Base-by-base conservation (phyloP, 53 echinoderm and acorn worm genomes). In the Patiria pectinifera region DNA sequence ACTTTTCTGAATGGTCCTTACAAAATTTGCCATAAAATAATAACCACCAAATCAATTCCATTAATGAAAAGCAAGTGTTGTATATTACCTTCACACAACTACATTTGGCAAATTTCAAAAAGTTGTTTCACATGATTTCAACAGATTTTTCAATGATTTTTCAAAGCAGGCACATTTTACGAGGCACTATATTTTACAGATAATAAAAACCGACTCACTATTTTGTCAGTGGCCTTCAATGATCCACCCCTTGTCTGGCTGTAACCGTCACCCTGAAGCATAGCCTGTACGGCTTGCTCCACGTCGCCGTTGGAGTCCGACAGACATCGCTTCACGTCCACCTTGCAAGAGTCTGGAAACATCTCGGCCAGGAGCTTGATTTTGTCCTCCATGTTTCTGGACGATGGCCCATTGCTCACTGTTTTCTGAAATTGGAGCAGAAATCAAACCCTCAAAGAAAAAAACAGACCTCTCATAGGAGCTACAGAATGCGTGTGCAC, bases 271-370 rank as follows among this genome's bases (percentile, higher is more conserved):
- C 53, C n/a, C 19, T 92, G 22, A 9, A 95, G 89, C 87, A 97
- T 85, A 21, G 94, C 81, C 62, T 97, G 97, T 26, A 91, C 93
- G 15, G 97, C 97, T 24, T 83, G 93, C 76, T 96, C 97, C 83
- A 94, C 5, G 22, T 96, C 94, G 6, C 96, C 97, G 3, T 96
- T 92, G 45, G 93, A 86, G 18, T 95, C 91, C 24, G 94, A 86
- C 25, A 97, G 87, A 92, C 97, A 96, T 59, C 85, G 92, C 48
- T 85, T 89, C 44, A 92, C 97, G 12, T 95, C 92, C 15, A 96
- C 19, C 45, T 89, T 74, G 47, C 94, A 94, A 4, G 95, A 92
- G 23, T 92, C 91, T 23, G 97, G 96, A 47, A 97, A 97, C 92
- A 97, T 94, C 78, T 97, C 97, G 69, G 92, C 70, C 18, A 97